Evolutionary conservation across 2,113 vertebrate species (phyloP).

Genomic region (Mormoops blainvillei): DNA sequence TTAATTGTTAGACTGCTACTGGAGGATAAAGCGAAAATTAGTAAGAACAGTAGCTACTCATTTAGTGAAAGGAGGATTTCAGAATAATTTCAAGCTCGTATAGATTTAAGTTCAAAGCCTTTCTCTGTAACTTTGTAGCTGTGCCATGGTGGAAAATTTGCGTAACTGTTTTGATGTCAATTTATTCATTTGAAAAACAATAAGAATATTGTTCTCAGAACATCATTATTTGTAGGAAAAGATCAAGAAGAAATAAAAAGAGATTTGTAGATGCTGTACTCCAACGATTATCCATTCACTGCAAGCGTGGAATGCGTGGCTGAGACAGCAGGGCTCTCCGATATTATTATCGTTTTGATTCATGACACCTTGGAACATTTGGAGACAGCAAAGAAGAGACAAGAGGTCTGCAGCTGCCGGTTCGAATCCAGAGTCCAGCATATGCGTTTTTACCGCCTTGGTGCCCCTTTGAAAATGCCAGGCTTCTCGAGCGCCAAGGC

Average conservation of each 20-base stretch:
- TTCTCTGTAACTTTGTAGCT: neutral
- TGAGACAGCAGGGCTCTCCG: neutral
- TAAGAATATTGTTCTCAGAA: neutral
- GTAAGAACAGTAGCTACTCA: neutral
- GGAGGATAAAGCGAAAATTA: neutral
- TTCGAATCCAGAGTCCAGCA: neutral
- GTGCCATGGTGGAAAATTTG: neutral
- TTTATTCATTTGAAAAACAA: neutral
- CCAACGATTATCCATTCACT: neutral
- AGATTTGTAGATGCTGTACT: neutral
- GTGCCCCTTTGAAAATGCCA: neutral
- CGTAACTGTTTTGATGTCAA: neutral
- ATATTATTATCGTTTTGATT: too few relatives aligned
- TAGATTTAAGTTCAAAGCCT: neutral
- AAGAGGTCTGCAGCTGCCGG: too few relatives aligned
- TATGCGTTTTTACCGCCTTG: neutral
- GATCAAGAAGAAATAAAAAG: neutral
- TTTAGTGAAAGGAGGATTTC: neutral
- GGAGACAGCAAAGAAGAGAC: neutral
- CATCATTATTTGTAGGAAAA: neutral
- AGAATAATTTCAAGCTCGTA: neutral
- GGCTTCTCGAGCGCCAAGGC: neutral
- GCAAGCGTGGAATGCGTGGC: fast-evolving
- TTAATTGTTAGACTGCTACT: neutral
- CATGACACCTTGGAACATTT: too few relatives aligned